Evolutionary conservation across 2,113 vertebrate species (phyloP).

Genomic region (Aldabrachelys gigantea): DNA sequence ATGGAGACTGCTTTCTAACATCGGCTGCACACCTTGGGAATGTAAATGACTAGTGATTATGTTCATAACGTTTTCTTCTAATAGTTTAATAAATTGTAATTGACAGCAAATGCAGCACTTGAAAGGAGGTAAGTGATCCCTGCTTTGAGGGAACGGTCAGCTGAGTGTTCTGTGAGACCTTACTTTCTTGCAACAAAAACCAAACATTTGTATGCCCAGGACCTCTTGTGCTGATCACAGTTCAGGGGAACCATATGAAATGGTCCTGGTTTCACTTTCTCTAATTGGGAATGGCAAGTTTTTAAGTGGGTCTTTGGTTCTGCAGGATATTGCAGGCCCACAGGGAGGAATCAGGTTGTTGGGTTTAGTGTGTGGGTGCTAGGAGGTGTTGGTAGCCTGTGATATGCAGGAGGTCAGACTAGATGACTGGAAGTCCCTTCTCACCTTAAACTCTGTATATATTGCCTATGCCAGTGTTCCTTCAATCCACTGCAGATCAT

Average conservation of each 20-base stretch:
- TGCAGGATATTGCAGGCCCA: neutral
- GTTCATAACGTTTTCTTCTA: constrained; percentile 4
- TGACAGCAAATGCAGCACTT: constrained; percentile 11
- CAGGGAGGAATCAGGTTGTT: neutral
- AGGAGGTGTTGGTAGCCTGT: neutral
- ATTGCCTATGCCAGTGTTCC: neutral
- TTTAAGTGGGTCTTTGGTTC: neutral
- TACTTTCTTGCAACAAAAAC: neutral
- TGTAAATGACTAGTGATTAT: constrained; percentile 51
- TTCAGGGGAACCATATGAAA: neutral
- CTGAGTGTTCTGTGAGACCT: neutral
- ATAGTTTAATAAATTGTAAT: constrained; percentile 37
- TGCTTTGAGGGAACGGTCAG: neutral
- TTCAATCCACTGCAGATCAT: neutral
- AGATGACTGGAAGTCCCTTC: neutral
- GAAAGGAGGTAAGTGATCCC: neutral
- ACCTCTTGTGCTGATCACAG: neutral
- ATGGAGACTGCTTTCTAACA: constrained; percentile 60
- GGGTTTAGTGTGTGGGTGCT: neutral
- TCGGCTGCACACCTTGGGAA: constrained; percentile 42
- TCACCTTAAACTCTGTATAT: neutral
- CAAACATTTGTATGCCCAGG: neutral
- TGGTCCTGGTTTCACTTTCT: constrained; percentile 10
- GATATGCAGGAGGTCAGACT: neutral
- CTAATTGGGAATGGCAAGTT: neutral